Percentiles rank a stretch among this genome's conserved stretches.
Conservation (phyloP, 2,888 invertebrate species). For the Nomada fucata region DNA sequence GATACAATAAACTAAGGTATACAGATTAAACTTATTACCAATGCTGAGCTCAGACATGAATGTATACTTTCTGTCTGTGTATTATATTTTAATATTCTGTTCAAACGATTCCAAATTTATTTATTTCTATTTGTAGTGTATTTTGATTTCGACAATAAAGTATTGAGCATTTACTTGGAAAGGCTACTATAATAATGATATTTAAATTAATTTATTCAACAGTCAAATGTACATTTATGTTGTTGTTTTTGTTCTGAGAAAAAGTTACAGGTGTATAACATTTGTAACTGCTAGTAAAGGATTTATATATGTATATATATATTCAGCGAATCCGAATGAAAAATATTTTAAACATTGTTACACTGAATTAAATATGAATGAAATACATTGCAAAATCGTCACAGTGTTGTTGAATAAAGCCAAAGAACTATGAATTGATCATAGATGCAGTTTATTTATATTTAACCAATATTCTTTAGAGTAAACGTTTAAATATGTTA, state of each 20-base stretch:
- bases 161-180: not conserved
- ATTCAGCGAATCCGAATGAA: not conserved
- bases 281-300: conserved; percentile 17
- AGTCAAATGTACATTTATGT: not conserved
- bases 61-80: conserved; percentile 8
- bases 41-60: conserved; percentile 39
- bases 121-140: not conserved
- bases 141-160: conserved; percentile 4
- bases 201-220: conserved; percentile 9
- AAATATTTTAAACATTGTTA: conserved; percentile 35
- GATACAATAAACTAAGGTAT: not conserved
- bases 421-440: conserved; percentile 33
- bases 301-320: conserved; percentile 24
- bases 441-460: conserved; percentile 28
- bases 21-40: not conserved
- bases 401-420: conserved; percentile 27
- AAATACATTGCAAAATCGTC: conserved; percentile 17
- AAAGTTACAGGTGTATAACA: conserved; percentile 21
- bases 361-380: conserved; percentile 4
- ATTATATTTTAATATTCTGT: not conserved
- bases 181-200: conserved; percentile 8
- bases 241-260: not conserved
- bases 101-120: not conserved
- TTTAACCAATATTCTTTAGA: conserved; percentile 20
- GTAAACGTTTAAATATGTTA: conserved; percentile 49